These are phyloP conservation scores for Anoplopoma fimbria DNA, from an alignment of 2,113 vertebrate species.

Conservation along the genomic window DNA sequence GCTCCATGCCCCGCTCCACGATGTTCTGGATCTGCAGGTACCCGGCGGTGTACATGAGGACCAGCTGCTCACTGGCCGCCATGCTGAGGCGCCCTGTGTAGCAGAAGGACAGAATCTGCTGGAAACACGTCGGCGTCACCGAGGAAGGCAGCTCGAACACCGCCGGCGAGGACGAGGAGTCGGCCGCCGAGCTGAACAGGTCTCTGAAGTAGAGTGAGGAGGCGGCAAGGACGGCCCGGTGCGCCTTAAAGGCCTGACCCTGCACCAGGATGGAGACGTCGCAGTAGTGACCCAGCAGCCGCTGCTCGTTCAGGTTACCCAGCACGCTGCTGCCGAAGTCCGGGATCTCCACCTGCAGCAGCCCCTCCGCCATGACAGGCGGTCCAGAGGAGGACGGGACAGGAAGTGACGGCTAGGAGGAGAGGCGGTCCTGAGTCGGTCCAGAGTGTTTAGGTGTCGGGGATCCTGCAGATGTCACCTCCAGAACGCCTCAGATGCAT, in stretches of 20 bases:
- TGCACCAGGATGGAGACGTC: slow-evolving; percentile 98
- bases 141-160: slow-evolving; percentile 95
- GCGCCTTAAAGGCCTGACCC: slow-evolving; percentile 96
- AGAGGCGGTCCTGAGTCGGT: not conserved
- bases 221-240: slow-evolving; percentile 93
- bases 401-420: not conserved
- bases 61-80: slow-evolving; percentile 96
- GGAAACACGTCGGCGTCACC: slow-evolving; percentile 93
- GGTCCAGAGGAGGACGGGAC: not conserved
- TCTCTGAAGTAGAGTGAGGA: slow-evolving; percentile 97
- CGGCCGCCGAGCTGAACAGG: slow-evolving; percentile 90
- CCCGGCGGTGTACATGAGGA: slow-evolving; percentile 98
- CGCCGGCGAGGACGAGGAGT: slow-evolving; percentile 78
- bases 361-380: slow-evolving; percentile 67
- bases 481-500: slow-evolving; percentile 54
- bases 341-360: slow-evolving; percentile 93
- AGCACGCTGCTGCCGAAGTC: slow-evolving; percentile 96
- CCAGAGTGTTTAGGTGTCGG: slow-evolving; percentile 39
- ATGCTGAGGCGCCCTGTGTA: slow-evolving; percentile 97
- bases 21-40: slow-evolving; percentile 99
- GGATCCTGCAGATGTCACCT: slow-evolving; percentile 40
- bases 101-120: slow-evolving; percentile 97
- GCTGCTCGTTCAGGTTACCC: slow-evolving; percentile 95
- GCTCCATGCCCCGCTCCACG: slow-evolving; percentile 95
- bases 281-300: slow-evolving; percentile 95